These are phyloP conservation scores for Mellilla xanthometata DNA, from an alignment of 2,888 invertebrate species.

Conservation along the genomic window DNA sequence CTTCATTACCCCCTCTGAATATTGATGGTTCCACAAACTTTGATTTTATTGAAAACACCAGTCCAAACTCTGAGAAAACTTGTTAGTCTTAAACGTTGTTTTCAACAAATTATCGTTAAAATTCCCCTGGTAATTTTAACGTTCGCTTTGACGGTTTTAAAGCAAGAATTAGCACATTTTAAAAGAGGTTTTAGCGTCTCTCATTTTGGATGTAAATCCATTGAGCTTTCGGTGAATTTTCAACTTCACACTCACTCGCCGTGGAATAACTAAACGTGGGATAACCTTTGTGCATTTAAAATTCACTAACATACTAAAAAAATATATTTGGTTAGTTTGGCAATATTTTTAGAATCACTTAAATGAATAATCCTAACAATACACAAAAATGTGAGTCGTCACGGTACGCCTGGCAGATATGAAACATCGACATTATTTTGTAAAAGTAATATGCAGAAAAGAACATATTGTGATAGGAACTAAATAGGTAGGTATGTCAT, in stretches of 20 bases:
- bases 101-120: slow-evolving; percentile 30
- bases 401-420: too few relatives aligned
- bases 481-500: too few relatives aligned
- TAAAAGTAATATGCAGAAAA: too few relatives aligned
- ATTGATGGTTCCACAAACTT: slow-evolving; percentile 26
- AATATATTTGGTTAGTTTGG: too few relatives aligned
- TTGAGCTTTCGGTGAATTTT: slow-evolving; percentile 43
- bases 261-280: too few relatives aligned
- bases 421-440: too few relatives aligned
- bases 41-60: slow-evolving; percentile 30
- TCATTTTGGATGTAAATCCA: slow-evolving; percentile 70
- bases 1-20: slow-evolving; percentile 17
- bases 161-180: slow-evolving; percentile 60
- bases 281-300: too few relatives aligned
- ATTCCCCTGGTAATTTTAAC: slow-evolving; percentile 22
- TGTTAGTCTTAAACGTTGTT: slow-evolving; percentile 25
- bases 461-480: too few relatives aligned
- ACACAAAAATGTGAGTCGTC: too few relatives aligned
- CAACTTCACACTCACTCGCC: slow-evolving; percentile 14
- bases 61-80: slow-evolving; percentile 19
- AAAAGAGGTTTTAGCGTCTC: slow-evolving; percentile 51
- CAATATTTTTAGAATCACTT: too few relatives aligned
- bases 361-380: too few relatives aligned
- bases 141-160: slow-evolving; percentile 46
- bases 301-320: too few relatives aligned